These are phyloP conservation scores for Syrmaticus mikado DNA, from an alignment of 2,113 vertebrate species.

Conservation along the genomic window DNA sequence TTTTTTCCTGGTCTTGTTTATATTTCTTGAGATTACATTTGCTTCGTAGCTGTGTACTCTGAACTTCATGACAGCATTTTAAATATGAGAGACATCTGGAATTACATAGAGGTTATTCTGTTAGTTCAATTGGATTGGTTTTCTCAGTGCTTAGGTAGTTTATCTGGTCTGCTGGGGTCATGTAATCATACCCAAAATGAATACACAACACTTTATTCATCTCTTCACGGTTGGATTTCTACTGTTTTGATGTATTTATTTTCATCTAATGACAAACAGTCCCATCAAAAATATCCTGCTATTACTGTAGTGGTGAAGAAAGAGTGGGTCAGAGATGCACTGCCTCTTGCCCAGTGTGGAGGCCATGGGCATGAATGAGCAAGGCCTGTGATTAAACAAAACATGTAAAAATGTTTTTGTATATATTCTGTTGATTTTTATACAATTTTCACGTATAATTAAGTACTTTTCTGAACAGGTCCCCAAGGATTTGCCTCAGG, in stretches of 20 bases:
- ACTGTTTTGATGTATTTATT: not conserved
- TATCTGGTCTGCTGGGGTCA: not conserved
- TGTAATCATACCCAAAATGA: not conserved
- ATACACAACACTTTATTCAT: not conserved
- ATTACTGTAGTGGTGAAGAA: not conserved
- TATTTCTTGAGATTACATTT: not conserved
- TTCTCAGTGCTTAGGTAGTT: not conserved
- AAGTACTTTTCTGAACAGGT: not conserved
- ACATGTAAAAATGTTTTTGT: not conserved
- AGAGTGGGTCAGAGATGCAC: not conserved
- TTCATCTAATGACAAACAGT: not conserved
- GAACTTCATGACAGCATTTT: not conserved
- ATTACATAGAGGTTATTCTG: not conserved
- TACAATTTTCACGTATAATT: not conserved
- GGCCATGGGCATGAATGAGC: not conserved
- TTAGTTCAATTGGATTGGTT: not conserved
- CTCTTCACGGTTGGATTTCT: not conserved
- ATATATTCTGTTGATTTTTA: not conserved
- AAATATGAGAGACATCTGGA: slow-evolving; percentile 17
- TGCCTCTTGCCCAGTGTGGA: not conserved
- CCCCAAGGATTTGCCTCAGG: not conserved
- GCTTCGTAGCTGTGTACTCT: not conserved
- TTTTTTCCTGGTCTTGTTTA: slow-evolving; percentile 25
- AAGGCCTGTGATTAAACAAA: not conserved
- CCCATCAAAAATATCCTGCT: not conserved